Conservation (phyloP, 2,797 vertebrate genomes). For the Rhadinocentrus ornatus region DNA sequence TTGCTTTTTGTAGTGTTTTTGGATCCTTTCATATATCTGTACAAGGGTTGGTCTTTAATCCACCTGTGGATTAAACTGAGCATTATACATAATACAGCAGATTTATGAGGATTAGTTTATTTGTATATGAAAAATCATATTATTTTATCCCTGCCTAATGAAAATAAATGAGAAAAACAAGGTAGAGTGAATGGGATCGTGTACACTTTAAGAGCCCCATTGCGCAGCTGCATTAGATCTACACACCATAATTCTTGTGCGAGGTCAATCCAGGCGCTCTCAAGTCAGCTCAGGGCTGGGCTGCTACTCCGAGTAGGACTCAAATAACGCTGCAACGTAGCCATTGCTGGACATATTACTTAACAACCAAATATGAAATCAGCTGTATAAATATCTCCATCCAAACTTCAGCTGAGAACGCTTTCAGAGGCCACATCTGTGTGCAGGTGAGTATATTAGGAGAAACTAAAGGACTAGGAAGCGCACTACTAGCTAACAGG, state of each 20-base stretch:
- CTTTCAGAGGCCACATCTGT: neutral
- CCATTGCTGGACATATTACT: neutral
- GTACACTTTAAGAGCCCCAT: neutral
- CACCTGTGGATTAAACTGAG: too few relatives aligned
- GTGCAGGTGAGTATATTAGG: conserved; percentile 49
- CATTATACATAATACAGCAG: too few relatives aligned
- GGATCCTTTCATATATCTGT: neutral
- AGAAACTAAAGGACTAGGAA: neutral
- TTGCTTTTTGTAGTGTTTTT: neutral
- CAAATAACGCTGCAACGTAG: conserved; percentile 6
- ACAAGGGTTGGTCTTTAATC: too few relatives aligned
- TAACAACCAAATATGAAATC: conserved; percentile 31
- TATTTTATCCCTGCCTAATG: too few relatives aligned
- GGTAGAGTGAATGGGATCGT: too few relatives aligned
- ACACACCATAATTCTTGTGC: neutral
- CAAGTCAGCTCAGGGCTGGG: conserved; percentile 19
- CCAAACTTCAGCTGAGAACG: conserved; percentile 22
- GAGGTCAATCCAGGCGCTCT: conserved; percentile 13
- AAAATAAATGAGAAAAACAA: too few relatives aligned
- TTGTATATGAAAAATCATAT: too few relatives aligned
- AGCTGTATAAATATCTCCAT: neutral
- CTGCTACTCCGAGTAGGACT: neutral
- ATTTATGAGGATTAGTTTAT: too few relatives aligned
- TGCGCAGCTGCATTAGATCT: conserved; percentile 13
- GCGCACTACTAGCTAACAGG: conserved; percentile 19